phyloP scores from a whole-genome alignment of 2,797 vertebrate genomes.

The Pantherophis alleghaniensis region DNA sequence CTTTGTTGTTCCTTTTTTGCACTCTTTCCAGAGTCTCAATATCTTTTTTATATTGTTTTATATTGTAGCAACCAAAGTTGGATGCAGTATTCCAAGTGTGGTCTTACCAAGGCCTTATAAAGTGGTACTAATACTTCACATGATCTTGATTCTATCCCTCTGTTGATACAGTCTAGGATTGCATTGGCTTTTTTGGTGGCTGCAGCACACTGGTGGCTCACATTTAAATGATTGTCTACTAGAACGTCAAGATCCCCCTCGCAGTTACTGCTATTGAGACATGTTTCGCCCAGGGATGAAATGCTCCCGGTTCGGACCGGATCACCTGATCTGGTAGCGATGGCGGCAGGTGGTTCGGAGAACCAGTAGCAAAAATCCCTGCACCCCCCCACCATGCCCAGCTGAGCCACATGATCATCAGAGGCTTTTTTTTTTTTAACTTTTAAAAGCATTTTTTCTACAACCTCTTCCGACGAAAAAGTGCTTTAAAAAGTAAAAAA shows the following conservation, averaged over 20 bases:
- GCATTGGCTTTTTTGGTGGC: not conserved
- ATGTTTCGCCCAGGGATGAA: not conserved
- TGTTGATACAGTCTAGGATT: not conserved
- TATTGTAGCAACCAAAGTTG: not conserved
- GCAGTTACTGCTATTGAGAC: not conserved
- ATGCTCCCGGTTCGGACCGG: too few species aligned
- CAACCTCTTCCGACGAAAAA: too few species aligned
- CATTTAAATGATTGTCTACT: not conserved
- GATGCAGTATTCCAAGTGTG: not conserved
- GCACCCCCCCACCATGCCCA: too few species aligned
- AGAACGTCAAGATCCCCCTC: not conserved
- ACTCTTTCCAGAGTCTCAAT: not conserved
- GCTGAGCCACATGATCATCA: too few species aligned
- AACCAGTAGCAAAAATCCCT: too few species aligned
- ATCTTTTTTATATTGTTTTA: not conserved
- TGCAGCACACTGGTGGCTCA: not conserved
- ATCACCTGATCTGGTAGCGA: too few species aligned
- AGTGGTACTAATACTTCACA: not conserved
- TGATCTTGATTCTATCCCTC: not conserved
- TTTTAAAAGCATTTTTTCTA: too few species aligned
- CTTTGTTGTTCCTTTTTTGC: not conserved
- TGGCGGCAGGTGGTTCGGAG: too few species aligned
- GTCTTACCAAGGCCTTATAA: not conserved
- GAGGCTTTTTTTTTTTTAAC: too few species aligned
- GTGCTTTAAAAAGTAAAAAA: too few species aligned